Conservation (phyloP, 2,113 vertebrate species). For the Menura novaehollandiae region DNA sequence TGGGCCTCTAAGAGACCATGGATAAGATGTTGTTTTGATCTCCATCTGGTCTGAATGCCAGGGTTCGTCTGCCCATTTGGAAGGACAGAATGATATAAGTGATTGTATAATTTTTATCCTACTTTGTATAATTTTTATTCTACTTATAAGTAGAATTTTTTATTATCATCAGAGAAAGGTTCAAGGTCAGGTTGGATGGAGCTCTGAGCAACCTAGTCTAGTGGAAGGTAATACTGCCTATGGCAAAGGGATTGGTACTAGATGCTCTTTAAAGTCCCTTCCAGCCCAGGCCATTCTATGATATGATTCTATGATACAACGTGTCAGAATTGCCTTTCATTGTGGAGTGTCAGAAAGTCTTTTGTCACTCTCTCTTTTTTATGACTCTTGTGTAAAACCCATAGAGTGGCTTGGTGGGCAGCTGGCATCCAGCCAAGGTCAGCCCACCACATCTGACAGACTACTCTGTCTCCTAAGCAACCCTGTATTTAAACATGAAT, state of each 20-base stretch:
- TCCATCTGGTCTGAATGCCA: background rate
- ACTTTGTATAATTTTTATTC: background rate
- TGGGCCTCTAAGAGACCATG: background rate
- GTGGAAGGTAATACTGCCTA: background rate
- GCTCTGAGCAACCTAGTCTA: background rate
- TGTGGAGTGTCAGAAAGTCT: background rate
- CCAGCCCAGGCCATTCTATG: background rate
- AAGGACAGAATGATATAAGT: background rate
- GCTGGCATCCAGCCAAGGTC: background rate
- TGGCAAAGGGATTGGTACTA: background rate
- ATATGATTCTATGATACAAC: background rate
- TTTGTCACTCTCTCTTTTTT: accelerated
- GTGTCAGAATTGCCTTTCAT: background rate
- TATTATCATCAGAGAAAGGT: background rate
- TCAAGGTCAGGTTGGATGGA: background rate
- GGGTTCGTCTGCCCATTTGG: background rate
- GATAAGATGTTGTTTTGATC: background rate
- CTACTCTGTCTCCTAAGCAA: background rate
- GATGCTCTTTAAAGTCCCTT: background rate
- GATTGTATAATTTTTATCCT: no score
- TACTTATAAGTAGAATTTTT: background rate
- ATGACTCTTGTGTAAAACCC: background rate
- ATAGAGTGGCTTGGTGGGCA: background rate
- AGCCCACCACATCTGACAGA: background rate
- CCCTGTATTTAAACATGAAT: background rate